Percentiles rank a stretch among this genome's conserved stretches.
These are phyloP conservation scores for Drosophila pandora DNA, from an alignment of 1,140 invertebrate species.

Conservation along the genomic window DNA sequence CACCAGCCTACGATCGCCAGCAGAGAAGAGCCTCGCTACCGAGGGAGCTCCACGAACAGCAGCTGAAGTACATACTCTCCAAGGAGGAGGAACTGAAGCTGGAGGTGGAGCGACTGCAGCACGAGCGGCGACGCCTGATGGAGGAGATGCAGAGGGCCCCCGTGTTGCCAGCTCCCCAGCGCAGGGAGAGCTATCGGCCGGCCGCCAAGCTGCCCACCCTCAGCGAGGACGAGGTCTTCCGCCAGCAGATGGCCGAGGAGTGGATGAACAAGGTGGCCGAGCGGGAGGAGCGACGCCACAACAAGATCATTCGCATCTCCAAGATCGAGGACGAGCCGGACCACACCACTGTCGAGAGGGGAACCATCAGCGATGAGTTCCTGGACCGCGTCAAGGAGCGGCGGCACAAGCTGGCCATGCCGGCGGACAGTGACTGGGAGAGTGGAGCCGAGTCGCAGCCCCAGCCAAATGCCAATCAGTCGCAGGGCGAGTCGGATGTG, in stretches of 20 bases:
- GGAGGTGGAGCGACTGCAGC: conserved; percentile 86
- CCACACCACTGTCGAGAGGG: conserved; percentile 84
- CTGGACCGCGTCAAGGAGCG: conserved; percentile 87
- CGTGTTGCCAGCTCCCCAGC: conserved; percentile 49
- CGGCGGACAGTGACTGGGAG: conserved; percentile 83
- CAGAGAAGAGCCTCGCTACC: conserved; percentile 86
- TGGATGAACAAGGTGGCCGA: conserved; percentile 91
- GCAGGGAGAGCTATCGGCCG: conserved; percentile 62
- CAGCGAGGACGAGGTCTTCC: conserved; percentile 87
- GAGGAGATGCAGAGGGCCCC: conserved; percentile 81
- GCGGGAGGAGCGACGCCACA: conserved; percentile 90
- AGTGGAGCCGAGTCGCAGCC: conserved; percentile 81
- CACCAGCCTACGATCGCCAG: conserved; percentile 78
- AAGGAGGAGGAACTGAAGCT: conserved; percentile 88
- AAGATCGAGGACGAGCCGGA: conserved; percentile 73
- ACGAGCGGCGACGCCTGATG: conserved; percentile 84
- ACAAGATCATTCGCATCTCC: conserved; percentile 90
- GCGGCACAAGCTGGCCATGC: conserved; percentile 74
- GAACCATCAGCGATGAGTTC: conserved; percentile 89
- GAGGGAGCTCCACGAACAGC: conserved; percentile 87
- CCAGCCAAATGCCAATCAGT: conserved; percentile 85
- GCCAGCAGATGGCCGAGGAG: conserved; percentile 92
- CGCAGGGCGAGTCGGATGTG: conserved; percentile 81
- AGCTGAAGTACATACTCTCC: conserved; percentile 88
- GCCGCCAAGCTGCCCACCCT: conserved; percentile 82